Evolutionary conservation across 2,888 invertebrate species (phyloP), one percentile per base, ranked within the genome.

Genomic region (Amaurobius ferox): DNA sequence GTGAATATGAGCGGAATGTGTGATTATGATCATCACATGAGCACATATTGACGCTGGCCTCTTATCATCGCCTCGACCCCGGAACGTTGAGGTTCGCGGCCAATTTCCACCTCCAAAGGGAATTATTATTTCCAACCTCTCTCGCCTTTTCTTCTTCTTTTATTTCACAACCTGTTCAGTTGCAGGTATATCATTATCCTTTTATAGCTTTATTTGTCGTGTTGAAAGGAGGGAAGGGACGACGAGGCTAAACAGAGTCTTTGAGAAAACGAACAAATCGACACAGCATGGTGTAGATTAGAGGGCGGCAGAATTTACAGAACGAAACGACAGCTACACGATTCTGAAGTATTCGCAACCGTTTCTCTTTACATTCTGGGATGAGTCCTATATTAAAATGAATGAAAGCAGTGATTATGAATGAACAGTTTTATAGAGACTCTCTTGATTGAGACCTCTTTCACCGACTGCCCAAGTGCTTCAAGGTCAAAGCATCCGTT

Each of bases 191-290:
- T 83, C 70, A 83, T 83, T 83, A 83, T 83, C 55, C 44, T 71
- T 71, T 83, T 83, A 83, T 83, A 83, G 83, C 83, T 83, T 83
- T 77, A 83, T 83, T 83, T 83, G 83, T 76, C 83, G 83, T 76
- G 83, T 70, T 62, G 29, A 62, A 62, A 28, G 28, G 19, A 55
- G 26, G 26, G 55, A n/a, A 61, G 26, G 77, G 61, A 66, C 68
- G 67, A 48, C 44, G 77, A 35, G 35, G 5, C 11, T 5, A 11
- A 5, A 35, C 11, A 35, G 5, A 5, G 5, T 35, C 11, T 35
- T 35, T 35, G 5, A 7, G 6, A 11, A 11, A 35, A 7, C 35
- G 35, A 35, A 11, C 35, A 11, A 5, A 11, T 35, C 6, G 5
- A 7, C 35, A 11, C 35, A 5, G 35, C n/a, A n/a, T n/a, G n/a